A percentile compares a stretch with the other conserved stretches of the same genome.
Conservation (phyloP, 1,140 invertebrate genomes). For the Sweltsa coloradensis region DNA sequence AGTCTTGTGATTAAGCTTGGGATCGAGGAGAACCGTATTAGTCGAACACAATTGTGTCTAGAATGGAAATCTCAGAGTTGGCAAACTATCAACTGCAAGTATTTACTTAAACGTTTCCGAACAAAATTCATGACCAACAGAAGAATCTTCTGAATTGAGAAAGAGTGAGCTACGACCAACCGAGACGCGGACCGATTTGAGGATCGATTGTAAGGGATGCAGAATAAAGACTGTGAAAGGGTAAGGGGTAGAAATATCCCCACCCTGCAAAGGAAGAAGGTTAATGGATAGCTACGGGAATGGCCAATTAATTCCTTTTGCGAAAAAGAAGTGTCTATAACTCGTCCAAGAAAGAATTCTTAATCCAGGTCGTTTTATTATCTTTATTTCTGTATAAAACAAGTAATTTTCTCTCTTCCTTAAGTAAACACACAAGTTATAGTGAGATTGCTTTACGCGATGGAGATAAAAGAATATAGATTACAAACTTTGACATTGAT, state of each 20-base stretch:
- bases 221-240: neutral
- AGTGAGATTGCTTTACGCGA: no score
- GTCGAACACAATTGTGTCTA: no score
- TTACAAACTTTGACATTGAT: no score
- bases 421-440: neutral
- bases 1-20: no score
- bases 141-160: no score
- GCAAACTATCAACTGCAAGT: no score
- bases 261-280: neutral
- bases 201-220: neutral
- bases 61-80: no score
- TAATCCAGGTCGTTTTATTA: constrained; percentile 7
- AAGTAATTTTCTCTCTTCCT: neutral
- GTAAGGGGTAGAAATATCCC: neutral
- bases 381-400: constrained; percentile 2
- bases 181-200: neutral
- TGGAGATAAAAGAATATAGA: no score
- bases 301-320: constrained; percentile 13
- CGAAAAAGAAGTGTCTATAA: constrained; percentile 6
- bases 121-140: no score
- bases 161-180: no score
- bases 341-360: constrained; percentile 13
- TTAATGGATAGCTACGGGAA: constrained; percentile 9
- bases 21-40: no score
- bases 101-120: no score